Evolutionary conservation across 2,113 vertebrate species (phyloP).

Genomic region (Vulpes vulpes): DNA sequence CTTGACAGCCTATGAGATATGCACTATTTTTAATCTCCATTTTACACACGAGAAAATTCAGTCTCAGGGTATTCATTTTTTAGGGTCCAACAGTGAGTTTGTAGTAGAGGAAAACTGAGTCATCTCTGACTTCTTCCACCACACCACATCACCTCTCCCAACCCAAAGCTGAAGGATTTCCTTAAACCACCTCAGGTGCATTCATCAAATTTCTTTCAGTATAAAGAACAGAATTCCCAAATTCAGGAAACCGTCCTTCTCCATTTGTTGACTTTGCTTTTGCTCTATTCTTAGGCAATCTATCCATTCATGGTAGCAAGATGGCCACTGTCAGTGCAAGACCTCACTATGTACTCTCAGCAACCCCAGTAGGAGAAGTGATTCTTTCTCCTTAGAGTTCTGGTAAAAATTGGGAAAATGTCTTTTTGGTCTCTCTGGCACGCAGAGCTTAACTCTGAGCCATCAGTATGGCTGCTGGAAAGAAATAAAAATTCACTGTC

Average conservation of each 20-base stretch:
- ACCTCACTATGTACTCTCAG: not conserved
- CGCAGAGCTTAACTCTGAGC: not conserved
- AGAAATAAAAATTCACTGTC: not conserved
- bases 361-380: not conserved
- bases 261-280: not conserved
- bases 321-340: not conserved
- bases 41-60: conserved; percentile 29
- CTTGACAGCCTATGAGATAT: not conserved
- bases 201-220: not conserved
- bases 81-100: not conserved
- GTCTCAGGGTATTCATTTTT: not conserved
- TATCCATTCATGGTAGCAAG: not conserved
- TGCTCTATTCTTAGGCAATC: not conserved
- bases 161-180: not conserved
- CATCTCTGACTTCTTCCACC: not conserved
- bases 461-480: not conserved
- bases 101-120: not conserved
- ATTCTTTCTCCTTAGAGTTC: not conserved
- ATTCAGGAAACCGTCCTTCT: not conserved
- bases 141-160: not conserved
- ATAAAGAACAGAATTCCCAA: not conserved
- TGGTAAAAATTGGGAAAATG: not conserved
- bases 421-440: not conserved
- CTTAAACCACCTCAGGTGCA: not conserved
- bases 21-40: not conserved